Evolutionary conservation across 2,113 vertebrate genomes (phyloP).

Genomic region (Trachemys scripta): DNA sequence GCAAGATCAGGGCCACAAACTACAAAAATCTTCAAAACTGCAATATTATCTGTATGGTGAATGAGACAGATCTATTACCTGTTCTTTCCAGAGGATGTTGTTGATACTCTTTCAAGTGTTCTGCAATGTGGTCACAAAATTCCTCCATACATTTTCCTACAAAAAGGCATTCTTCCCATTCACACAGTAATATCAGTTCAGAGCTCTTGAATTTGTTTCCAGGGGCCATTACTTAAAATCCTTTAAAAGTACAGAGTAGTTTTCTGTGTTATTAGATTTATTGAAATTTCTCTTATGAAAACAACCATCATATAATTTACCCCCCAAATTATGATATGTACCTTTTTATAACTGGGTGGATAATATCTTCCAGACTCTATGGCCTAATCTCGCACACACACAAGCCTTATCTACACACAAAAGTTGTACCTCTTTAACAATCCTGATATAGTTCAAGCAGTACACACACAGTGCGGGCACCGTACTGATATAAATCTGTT

Average conservation of each 20-base stretch:
- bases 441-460: not conserved
- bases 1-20: not conserved
- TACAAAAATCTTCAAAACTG: not conserved
- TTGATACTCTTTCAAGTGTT: conserved; percentile 76
- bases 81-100: conserved; percentile 55
- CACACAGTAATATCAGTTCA: conserved; percentile 71
- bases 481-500: not conserved
- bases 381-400: not conserved
- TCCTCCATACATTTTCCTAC: conserved; percentile 75
- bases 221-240: conserved; percentile 53
- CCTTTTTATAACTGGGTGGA: not conserved
- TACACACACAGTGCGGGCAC: not conserved
- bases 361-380: not conserved
- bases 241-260: not conserved
- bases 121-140: conserved; percentile 77
- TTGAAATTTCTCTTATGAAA: not conserved
- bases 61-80: not conserved
- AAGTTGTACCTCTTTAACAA: conserved; percentile 5
- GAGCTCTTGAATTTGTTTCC: conserved; percentile 65
- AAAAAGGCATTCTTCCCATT: conserved; percentile 79
- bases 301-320: fast-evolving
- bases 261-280: not conserved
- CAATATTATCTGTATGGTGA: not conserved
- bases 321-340: not conserved
- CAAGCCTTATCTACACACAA: not conserved